phyloP scores from a whole-genome alignment of 2,888 invertebrate species.

The Nephrotoma guestfalica region DNA sequence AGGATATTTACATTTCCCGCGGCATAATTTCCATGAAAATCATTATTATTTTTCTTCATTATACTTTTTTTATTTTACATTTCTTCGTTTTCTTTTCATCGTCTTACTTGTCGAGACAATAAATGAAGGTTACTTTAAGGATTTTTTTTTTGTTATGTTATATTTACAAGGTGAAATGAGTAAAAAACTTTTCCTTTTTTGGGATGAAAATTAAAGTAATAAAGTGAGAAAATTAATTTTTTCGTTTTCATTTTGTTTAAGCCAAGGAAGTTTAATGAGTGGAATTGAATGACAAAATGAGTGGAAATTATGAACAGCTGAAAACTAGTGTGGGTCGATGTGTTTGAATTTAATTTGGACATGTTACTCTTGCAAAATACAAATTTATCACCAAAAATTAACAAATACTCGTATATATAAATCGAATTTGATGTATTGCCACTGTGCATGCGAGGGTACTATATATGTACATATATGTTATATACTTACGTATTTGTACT shows the following conservation, averaged over 20 bases:
- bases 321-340: background rate
- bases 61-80: background rate
- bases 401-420: background rate
- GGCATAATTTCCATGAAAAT: background rate
- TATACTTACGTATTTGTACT: background rate
- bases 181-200: background rate
- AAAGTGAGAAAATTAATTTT: background rate
- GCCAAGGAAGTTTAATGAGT: background rate
- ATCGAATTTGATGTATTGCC: background rate
- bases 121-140: background rate
- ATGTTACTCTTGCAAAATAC: too few species aligned
- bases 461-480: background rate
- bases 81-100: background rate
- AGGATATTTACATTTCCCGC: background rate
- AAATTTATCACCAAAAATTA: background rate
- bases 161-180: background rate
- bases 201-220: background rate
- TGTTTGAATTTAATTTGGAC: too few species aligned
- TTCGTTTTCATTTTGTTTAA: background rate
- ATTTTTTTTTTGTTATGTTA: background rate
- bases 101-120: background rate
- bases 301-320: background rate
- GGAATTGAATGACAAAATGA: background rate
- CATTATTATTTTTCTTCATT: background rate
- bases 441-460: background rate